Evolutionary conservation across 2,888 invertebrate genomes (phyloP), one percentile per base, ranked within the genome.

Genomic region (Clostera curtula): DNA sequence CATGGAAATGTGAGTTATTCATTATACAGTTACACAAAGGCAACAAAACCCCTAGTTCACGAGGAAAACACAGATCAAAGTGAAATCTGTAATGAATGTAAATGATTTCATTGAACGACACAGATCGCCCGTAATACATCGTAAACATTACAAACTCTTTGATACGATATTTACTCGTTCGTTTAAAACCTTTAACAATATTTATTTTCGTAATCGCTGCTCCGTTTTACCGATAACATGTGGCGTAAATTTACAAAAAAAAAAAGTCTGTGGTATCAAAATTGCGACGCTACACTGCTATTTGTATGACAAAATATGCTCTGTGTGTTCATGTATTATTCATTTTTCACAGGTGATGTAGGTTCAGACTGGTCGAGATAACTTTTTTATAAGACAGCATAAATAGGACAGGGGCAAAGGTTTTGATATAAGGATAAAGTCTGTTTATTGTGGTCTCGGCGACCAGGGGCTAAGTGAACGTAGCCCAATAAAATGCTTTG

Each of bases 401-500:
- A 49, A 49, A 51, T 48, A 53, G 54, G 43, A 52, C 23, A 27
- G 30, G 28, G 12, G 43, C 53, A 49, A 56, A 55, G 53, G 51
- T 53, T 58, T 58, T 50, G 58, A 66, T 64, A 55, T 53, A 56
- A 42, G 42, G 52, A 54, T 60, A 59, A 58, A 41, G 50, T 39
- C 46, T 58, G 58, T 66, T 68, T 68, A 68, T 61, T 56, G 58
- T 58, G 56, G 60, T 45, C 43, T 42, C 26, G 31, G 18, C 42
- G 44, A 35, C 32, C 39, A 34, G 48, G 51, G 45, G 45, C 37
- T 38, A 47, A 41, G 47, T 42, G 47, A 46, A 49, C 49, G 46
- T 36, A 40, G 49, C 54, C 55, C 43, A 42, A 65, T 64, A 62
- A 62, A 67, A 61, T 60, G 57, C 58, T 56, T 54, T 55, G 56